Evolutionary conservation across 2,113 vertebrate genomes (phyloP).

Genomic region (Passer domesticus): DNA sequence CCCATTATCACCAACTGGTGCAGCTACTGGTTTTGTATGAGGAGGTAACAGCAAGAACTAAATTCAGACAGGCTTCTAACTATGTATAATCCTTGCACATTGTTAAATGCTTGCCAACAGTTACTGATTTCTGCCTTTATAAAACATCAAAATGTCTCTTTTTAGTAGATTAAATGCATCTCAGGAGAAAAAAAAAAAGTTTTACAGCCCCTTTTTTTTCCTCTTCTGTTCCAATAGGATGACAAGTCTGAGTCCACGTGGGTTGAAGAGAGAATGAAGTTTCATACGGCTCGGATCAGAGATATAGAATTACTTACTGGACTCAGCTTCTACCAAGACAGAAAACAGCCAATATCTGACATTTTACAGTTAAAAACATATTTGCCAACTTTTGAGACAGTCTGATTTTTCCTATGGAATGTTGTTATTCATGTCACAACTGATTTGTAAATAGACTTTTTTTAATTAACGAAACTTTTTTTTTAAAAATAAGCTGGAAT

Average conservation of each 20-base stretch:
- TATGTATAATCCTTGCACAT: background rate
- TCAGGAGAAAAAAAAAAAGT: background rate
- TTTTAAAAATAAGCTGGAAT: conserved; percentile 16
- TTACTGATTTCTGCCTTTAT: background rate
- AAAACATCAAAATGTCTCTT: background rate
- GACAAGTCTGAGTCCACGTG: conserved; percentile 71
- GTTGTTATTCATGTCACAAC: background rate
- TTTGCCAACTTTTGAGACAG: conserved; percentile 72
- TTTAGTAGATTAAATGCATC: background rate
- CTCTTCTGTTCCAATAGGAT: conserved; percentile 34
- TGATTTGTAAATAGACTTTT: conserved; percentile 45
- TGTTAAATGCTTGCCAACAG: background rate
- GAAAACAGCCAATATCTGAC: conserved; percentile 82
- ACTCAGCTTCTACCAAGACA: conserved; percentile 93
- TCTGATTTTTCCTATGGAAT: conserved; percentile 48
- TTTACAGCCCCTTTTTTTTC: background rate
- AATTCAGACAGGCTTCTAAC: background rate
- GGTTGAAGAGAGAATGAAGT: conserved; percentile 84
- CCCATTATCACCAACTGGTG: background rate
- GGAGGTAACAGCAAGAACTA: background rate
- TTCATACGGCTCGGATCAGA: conserved; percentile 84
- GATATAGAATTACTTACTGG: conserved; percentile 92
- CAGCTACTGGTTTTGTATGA: background rate
- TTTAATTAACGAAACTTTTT: conserved; percentile 6
- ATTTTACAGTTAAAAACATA: conserved; percentile 90